Evolutionary conservation across 2,888 invertebrate species (phyloP).

Genomic region (Crepidodera aurea): DNA sequence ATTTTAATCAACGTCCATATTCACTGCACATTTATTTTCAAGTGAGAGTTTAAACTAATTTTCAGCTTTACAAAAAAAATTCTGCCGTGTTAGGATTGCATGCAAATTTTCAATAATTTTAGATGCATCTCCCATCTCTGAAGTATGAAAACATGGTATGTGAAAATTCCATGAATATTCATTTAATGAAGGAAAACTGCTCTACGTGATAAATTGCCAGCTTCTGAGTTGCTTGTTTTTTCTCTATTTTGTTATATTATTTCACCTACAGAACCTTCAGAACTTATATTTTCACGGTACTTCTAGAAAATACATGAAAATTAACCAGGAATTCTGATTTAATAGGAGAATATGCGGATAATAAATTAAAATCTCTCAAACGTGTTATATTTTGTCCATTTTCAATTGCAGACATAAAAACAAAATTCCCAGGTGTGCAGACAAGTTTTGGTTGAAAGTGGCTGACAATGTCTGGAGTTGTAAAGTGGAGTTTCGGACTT

Average conservation of each 20-base stretch:
- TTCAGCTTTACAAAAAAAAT: background rate
- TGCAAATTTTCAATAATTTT: conserved; percentile 29
- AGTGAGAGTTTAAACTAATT: conserved; percentile 1
- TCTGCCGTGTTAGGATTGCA: conserved; percentile 7
- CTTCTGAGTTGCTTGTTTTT: background rate
- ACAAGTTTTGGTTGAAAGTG: no score
- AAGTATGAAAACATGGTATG: conserved; percentile 19
- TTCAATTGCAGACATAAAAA: no score
- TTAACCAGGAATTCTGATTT: no score
- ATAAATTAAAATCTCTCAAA: no score
- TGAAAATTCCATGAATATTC: conserved; percentile 29
- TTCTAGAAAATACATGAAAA: no score
- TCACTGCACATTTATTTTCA: background rate
- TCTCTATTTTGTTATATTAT: background rate
- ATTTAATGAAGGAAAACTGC: conserved; percentile 30
- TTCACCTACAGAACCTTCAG: background rate
- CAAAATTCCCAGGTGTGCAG: no score
- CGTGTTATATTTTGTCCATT: no score
- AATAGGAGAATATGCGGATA: no score
- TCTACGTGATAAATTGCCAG: conserved; percentile 19
- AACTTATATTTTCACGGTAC: no score
- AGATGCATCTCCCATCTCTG: background rate
- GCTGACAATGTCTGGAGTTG: no score
- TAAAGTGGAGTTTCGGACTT: no score
- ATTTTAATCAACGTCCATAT: no score